Conservation (phyloP, 2,797 vertebrate genomes). For the Dipus sagitta region DNA sequence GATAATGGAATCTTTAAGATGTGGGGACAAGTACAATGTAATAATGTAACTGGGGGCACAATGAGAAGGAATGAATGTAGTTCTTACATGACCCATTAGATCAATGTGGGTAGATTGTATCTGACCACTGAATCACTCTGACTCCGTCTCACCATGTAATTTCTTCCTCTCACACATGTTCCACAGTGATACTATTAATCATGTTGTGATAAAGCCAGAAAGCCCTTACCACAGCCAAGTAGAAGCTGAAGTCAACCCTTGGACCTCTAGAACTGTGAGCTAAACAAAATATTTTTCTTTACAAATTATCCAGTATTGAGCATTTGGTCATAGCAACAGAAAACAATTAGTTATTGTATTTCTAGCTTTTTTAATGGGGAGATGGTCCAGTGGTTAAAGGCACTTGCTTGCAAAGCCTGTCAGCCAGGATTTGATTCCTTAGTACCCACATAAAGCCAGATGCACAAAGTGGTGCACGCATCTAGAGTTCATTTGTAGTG, state of each 20-base stretch:
- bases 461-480: no score
- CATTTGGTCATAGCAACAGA: neutral
- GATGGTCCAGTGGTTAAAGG: neutral
- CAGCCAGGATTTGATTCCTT: no score
- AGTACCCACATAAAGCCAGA: no score
- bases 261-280: neutral
- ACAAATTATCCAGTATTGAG: neutral
- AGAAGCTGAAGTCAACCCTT: neutral
- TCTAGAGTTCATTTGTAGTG: neutral
- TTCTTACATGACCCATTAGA: neutral
- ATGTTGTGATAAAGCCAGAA: neutral
- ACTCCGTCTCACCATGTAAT: neutral
- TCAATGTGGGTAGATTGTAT: neutral
- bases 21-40: no score
- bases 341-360: constrained; percentile 20
- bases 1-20: no score
- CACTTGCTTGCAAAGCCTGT: neutral
- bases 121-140: neutral
- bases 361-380: neutral
- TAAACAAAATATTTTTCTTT: neutral
- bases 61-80: neutral
- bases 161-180: neutral
- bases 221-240: neutral
- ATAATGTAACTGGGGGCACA: neutral
- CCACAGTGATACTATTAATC: neutral